A percentile compares a stretch with the other conserved stretches of the same genome.
Evolutionary conservation across 2,797 vertebrate genomes (phyloP).

Genomic region (Prionace glauca): DNA sequence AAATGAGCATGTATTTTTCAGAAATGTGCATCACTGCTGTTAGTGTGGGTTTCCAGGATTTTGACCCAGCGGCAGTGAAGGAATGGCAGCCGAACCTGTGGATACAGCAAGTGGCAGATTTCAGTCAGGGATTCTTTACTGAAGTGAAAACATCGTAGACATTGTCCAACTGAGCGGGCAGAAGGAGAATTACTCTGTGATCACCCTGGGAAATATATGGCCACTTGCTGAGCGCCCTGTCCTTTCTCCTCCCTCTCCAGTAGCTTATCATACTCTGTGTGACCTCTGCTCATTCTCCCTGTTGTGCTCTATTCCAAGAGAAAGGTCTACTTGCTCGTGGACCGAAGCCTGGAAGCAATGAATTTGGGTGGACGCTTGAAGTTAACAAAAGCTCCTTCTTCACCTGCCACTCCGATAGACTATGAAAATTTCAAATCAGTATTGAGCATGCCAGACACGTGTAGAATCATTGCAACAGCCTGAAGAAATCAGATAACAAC

Average conservation of each 20-base stretch:
- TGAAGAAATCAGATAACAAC: neutral
- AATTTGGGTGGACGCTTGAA: too few species aligned
- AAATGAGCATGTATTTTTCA: neutral
- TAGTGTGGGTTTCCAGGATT: neutral
- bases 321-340: too few species aligned
- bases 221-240: neutral
- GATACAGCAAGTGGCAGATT: neutral
- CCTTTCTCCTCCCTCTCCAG: neutral
- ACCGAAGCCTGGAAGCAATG: too few species aligned
- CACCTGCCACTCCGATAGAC: too few species aligned
- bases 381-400: too few species aligned
- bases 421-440: too few species aligned
- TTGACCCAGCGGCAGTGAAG: neutral
- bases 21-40: neutral
- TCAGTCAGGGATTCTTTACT: neutral
- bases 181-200: neutral
- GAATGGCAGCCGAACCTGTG: neutral
- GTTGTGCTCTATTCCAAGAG: too few species aligned
- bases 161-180: neutral
- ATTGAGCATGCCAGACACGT: too few species aligned
- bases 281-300: neutral
- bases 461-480: too few species aligned
- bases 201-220: neutral
- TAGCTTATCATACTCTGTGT: neutral
- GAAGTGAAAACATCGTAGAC: neutral